These are phyloP conservation scores for Ricordea florida DNA, from an alignment of 92 coral and sea anemone species.

Conservation along the genomic window DNA sequence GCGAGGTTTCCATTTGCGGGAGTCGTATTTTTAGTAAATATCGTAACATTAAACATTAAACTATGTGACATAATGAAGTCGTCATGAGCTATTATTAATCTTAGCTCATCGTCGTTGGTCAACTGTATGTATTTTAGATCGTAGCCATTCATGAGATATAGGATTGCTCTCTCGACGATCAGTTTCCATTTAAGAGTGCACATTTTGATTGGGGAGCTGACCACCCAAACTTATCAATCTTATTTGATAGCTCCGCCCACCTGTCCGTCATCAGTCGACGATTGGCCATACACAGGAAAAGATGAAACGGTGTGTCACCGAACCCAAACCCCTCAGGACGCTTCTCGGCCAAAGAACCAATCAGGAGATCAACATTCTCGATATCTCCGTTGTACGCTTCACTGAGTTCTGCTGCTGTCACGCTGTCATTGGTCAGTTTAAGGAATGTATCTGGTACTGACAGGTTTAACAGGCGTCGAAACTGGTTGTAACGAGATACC, in stretches of 20 bases:
- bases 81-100: too few species aligned
- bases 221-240: too few species aligned
- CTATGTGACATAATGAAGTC: too few species aligned
- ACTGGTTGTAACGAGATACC: slow-evolving; percentile 84
- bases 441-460: slow-evolving; percentile 43
- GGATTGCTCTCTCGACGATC: too few species aligned
- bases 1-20: too few species aligned
- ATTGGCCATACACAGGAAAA: slow-evolving; percentile 85
- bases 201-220: too few species aligned
- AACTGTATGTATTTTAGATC: too few species aligned
- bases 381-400: slow-evolving; percentile 58
- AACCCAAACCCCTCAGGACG: slow-evolving; percentile 83
- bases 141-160: too few species aligned
- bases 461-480: slow-evolving; percentile 62
- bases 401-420: slow-evolving; percentile 47
- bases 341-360: slow-evolving; percentile 79
- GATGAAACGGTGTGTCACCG: slow-evolving; percentile 83
- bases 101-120: too few species aligned
- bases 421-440: slow-evolving; percentile 63
- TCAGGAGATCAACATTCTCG: slow-evolving; percentile 76
- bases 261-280: slow-evolving; percentile 85
- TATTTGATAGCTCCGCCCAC: slow-evolving; percentile 30
- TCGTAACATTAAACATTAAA: too few species aligned
- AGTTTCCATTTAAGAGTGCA: too few species aligned
- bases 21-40: too few species aligned